Evolutionary conservation across 2,113 vertebrate genomes (phyloP), one percentile per base, ranked within the genome.

Genomic region (Carettochelys insculpta): DNA sequence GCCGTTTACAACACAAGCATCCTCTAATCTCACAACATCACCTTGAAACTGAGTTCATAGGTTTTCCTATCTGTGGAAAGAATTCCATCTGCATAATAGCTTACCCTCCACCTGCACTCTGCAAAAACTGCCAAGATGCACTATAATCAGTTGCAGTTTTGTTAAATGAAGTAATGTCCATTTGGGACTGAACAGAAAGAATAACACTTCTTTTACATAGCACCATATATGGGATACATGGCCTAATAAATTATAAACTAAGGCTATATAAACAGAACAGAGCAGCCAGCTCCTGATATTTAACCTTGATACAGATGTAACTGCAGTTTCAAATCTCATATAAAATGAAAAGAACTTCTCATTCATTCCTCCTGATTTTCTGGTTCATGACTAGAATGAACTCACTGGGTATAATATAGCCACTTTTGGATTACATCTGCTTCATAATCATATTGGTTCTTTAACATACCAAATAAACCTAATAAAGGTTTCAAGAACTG

Each of bases 101-200:
- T 86, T 45, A 83, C 7, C 10, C 50, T 86, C 89, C 85, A 92
- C 91, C 82, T 92, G 85, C 52, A 53, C 89, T 51, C 19, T 11
- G 76, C 41, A 86, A 73, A 75, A 92, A 43, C 68, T 90, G 87
- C 38, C 79, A 86, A 93, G 89, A 71, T 1, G 5, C 58, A 50
- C 82, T 86, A 58, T 25, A 78, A 52, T 75, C 58, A 76, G 31
- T 83, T 88, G 54, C 38, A 77, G 34, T 90, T 91, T 88, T 82
- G 48, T 93, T 76, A 76, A 83, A 79, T 84, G 45, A 95, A 88
- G 85, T 86, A 34, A 92, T 71, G 79, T 50, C 89, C 95, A n/a
- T 4, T 17, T 43, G 79, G 76, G 34, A 90, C 48, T 13, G 14
- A 88, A 83, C 58, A 92, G 87, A 84, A 90, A 86, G 31, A 24